phyloP scores from a whole-genome alignment of 2,888 invertebrate species.

The Hymenopus coronatus region DNA sequence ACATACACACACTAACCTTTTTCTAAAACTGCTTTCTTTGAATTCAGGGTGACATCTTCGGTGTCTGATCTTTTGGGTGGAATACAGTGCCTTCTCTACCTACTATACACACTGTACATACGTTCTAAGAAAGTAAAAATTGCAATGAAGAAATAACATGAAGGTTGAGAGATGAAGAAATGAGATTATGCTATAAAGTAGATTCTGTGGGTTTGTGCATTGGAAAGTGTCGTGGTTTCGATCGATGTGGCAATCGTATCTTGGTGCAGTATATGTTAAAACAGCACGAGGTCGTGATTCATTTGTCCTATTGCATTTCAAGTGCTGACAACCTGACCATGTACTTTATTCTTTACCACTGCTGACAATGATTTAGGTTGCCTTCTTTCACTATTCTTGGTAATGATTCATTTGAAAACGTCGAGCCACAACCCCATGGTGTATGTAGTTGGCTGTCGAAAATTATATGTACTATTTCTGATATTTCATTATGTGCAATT shows the following conservation, averaged over 20 bases:
- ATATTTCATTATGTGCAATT: too few species aligned
- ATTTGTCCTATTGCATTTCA: background rate
- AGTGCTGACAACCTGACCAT: background rate
- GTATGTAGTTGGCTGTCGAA: too few species aligned
- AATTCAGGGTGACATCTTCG: too few species aligned
- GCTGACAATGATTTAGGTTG: background rate
- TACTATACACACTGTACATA: too few species aligned
- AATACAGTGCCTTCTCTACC: too few species aligned
- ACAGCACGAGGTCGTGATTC: background rate
- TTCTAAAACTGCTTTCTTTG: too few species aligned
- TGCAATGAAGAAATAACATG: too few species aligned
- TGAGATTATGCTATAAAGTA: background rate
- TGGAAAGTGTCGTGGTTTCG: background rate
- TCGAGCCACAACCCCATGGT: too few species aligned
- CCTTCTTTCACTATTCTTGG: background rate
- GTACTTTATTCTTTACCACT: background rate
- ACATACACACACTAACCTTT: too few species aligned
- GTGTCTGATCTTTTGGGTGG: too few species aligned
- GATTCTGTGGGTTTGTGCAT: background rate
- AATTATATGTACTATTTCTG: too few species aligned
- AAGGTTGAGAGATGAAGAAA: background rate
- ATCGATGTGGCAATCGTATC: background rate
- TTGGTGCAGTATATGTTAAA: background rate
- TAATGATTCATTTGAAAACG: background rate
- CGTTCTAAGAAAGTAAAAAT: too few species aligned